Evolutionary conservation across 53 echinoderm and acorn worm species (phyloP), one percentile per base, ranked within the genome.

Genomic region (Holothuria leucospilota): DNA sequence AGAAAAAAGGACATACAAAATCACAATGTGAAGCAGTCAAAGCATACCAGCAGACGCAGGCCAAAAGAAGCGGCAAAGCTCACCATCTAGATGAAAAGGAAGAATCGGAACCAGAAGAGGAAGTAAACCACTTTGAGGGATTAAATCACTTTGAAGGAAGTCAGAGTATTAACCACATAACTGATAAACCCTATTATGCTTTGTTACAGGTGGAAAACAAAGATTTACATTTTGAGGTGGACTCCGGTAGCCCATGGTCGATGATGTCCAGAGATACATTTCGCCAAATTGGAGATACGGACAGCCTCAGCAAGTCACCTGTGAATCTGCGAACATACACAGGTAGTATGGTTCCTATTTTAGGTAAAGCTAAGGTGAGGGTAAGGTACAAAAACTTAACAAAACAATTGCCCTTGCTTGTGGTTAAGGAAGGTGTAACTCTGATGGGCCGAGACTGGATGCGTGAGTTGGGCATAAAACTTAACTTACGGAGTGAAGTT

Each of bases 381-480:
- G 93, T 93, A 25, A n/a, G 25, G 40, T 18, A 59, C 62, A 82
- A 62, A 3, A n/a, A 64, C 21, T 18, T 20, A 1, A 66, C 90
- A 20, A 77, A 84, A 38, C 82, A 42, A 0, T 72, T 87, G 52
- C 64, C 69, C 34, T 66, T 92, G 25, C 20, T 90, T 1, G 86
- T 92, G 7, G 87, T 92, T n/a, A 29, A 87, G 53, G 77, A 84
- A 71, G 93, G 93, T 58, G 68, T 49, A 51, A 82, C 64, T 49
- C 61, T 94, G 25, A 29, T 94, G 10, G 94, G 91, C 21, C 63
- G 91, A 81, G 85, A 93, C 16, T 93, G 93, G n/a, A n/a, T n/a
- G n/a, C n/a, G n/a, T n/a, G 88, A 71, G 39, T 72, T 73, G 40
- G 71, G 59, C 26, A 74, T 86, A 34, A 29, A 11, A 6, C 1